phyloP scores from a whole-genome alignment of 2,888 invertebrate genomes.

The Tipula lateralis region DNA sequence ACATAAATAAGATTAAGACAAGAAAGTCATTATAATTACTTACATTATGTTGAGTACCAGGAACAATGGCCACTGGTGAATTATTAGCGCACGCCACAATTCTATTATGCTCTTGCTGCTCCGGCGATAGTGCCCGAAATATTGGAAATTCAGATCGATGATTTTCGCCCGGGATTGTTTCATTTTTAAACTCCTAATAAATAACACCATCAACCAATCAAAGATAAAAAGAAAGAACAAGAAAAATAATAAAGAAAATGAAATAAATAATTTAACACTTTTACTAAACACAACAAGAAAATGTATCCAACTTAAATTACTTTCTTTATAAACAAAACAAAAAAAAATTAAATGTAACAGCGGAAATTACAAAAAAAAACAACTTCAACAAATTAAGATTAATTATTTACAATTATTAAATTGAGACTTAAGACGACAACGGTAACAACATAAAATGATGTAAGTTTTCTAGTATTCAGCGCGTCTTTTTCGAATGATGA shows the following conservation, averaged over 20 bases:
- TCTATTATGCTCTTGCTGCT: conserved; percentile 31
- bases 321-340: background rate
- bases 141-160: conserved; percentile 37
- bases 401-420: conserved; percentile 9
- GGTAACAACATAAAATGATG: conserved; percentile 11
- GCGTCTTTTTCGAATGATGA: background rate
- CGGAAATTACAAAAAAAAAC: background rate
- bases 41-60: conserved; percentile 25
- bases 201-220: background rate
- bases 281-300: background rate
- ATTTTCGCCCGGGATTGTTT: conserved; percentile 33
- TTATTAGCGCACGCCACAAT: conserved; percentile 30
- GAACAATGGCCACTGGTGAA: conserved; percentile 2
- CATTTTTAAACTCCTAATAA: conserved; percentile 38
- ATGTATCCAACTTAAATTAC: background rate
- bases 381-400: background rate
- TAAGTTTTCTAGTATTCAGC: background rate
- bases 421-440: background rate
- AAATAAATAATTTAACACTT: background rate
- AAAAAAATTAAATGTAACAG: background rate
- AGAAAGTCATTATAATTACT: background rate
- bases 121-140: conserved; percentile 37
- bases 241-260: background rate
- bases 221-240: background rate
- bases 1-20: too few relatives aligned